A percentile compares a stretch with the other conserved stretches of the same genome.
Conservation (phyloP, 2,888 invertebrate species). For the Matsumyia berberina region DNA sequence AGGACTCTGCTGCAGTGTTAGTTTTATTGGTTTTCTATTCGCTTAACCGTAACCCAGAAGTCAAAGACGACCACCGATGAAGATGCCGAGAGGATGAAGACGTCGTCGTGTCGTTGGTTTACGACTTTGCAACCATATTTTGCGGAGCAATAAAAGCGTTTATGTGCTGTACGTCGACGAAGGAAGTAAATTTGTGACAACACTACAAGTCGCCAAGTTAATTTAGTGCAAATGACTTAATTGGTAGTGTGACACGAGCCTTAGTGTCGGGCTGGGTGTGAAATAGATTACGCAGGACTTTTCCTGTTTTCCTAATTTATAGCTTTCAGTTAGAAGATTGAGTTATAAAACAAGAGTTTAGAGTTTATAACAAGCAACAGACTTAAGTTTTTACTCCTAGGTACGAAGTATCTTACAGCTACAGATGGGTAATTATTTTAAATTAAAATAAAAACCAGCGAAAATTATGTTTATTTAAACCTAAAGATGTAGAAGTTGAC, state of each 20-base stretch:
- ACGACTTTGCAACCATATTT: conserved; percentile 50
- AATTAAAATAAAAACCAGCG: too few relatives aligned
- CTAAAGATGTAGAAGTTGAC: too few relatives aligned
- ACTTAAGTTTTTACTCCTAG: too few relatives aligned
- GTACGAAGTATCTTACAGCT: too few relatives aligned
- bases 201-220: conserved; percentile 32
- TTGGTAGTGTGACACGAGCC: conserved; percentile 44
- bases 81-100: conserved; percentile 15
- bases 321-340: not conserved
- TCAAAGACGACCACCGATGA: conserved; percentile 26
- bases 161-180: conserved; percentile 25
- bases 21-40: conserved; percentile 70
- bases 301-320: conserved; percentile 6
- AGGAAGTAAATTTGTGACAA: conserved; percentile 32
- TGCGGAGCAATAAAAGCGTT: conserved; percentile 62
- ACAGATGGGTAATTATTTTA: too few relatives aligned
- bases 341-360: not conserved
- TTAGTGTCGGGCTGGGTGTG: conserved; percentile 21
- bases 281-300: conserved; percentile 42
- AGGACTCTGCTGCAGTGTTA: conserved; percentile 42
- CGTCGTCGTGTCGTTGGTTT: conserved; percentile 41
- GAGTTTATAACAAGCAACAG: too few relatives aligned
- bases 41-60: conserved; percentile 38
- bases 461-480: too few relatives aligned
- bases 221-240: conserved; percentile 71